A percentile compares a stretch with the other conserved stretches of the same genome.
These are phyloP conservation scores for Chymomyza fuscimana DNA, from an alignment of 2,888 invertebrate genomes.

Conservation along the genomic window DNA sequence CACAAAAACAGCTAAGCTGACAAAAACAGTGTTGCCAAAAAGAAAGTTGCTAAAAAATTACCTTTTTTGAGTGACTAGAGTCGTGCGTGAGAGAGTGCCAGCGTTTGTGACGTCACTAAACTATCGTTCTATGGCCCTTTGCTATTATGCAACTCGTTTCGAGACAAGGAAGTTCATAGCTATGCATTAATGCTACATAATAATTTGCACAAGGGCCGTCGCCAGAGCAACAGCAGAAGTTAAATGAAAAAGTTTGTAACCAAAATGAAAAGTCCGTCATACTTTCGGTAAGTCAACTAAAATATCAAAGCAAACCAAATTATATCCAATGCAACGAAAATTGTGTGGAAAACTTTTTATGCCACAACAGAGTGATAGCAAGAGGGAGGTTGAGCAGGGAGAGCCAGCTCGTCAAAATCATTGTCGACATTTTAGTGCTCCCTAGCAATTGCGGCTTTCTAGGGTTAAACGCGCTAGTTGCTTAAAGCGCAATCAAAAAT, in stretches of 20 bases:
- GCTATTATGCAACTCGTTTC: conserved; percentile 18
- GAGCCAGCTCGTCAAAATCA: conserved; percentile 4
- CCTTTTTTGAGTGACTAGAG: too few species aligned
- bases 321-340: conserved; percentile 8
- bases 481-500: conserved; percentile 41
- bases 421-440: conserved; percentile 19
- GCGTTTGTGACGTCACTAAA: neutral
- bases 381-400: neutral
- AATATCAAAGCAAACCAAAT: conserved; percentile 28
- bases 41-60: too few species aligned
- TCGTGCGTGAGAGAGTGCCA: neutral
- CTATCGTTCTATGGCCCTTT: conserved; percentile 24
- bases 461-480: conserved; percentile 28
- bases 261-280: conserved; percentile 17
- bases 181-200: conserved; percentile 40
- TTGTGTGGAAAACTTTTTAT: conserved; percentile 4
- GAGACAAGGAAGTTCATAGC: conserved; percentile 21
- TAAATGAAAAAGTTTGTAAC: conserved; percentile 37
- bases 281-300: conserved; percentile 25
- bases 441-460: conserved; percentile 2
- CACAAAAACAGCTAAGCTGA: too few species aligned
- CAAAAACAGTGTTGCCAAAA: too few species aligned
- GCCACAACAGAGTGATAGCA: neutral
- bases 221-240: neutral
- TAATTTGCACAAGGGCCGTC: conserved; percentile 42